Base-by-base conservation (phyloP, 2,888 invertebrate species). In the Sericinus montela region DNA sequence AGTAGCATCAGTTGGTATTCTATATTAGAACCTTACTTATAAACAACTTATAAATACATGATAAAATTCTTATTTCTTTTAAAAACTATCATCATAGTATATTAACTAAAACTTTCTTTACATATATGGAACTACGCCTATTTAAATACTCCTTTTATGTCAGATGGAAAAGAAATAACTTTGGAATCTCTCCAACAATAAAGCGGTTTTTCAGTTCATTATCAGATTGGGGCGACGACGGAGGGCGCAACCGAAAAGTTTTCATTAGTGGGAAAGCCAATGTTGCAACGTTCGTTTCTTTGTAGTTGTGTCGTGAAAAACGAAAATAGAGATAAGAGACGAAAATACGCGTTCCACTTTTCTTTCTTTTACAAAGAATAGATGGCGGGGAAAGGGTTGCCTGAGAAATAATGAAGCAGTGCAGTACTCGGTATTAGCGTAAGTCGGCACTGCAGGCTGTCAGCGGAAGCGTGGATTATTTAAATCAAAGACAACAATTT, bases 231-330 rank as follows among this genome's bases (percentile, higher is more conserved):
- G 45, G 30, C 25, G 67, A 54, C 55, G 52, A 54, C 51, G 63
- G 63, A 25, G 39, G 40, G 40, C 34, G 62, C 65, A 63, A 67
- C 65, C 71, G 68, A 76, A 76, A 73, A 75, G 69, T 50, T 77
- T 80, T 79, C 78, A 80, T 80, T 77, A 78, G 67, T 60, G 65
- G 61, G 67, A 77, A 69, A 77, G 75, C 72, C 68, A 69, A 74
- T 72, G 62, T 65, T 62, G 59, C 59, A 56, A 51, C 57, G 53
- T 59, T 62, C 55, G 61, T 56, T 65, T 63, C 74, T 80, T 80
- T 79, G 80, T 79, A 68, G 60, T 51, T 51, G 57, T 53, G 54
- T 53, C 53, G 44, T 51, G 58, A 53, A 55, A 59, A 59, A 53
- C 14, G 55, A 62, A 60, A 64, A 69, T 38, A 43, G n/a, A 74